Evolutionary conservation across 2,888 invertebrate species (phyloP), one percentile per base, ranked within the genome.

Genomic region (Drosophila multiciliata): DNA sequence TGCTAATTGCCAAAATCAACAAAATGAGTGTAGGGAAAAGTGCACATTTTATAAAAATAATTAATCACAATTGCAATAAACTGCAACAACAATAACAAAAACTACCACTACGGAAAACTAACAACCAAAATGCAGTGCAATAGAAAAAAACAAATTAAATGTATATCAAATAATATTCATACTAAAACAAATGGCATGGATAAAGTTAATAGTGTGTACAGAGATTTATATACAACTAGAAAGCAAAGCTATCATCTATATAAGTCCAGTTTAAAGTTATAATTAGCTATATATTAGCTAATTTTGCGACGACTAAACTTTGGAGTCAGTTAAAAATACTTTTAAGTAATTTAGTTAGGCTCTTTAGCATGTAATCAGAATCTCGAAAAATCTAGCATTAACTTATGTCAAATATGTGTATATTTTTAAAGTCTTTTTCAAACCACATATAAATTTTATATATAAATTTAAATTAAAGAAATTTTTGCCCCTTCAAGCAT

Each of bases 1-100:
- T 78, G 62, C 74, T 74, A 79, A 82, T 82, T 74, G 74, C 74
- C 66, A 65, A 79, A 66, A 77, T 77, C 74, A 74, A 73, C 74
- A 79, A 66, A 79, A 74, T 82, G 66, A 69, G 57, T 36, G 2
- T 11, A 26, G 12, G 32, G n/a, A 23, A 45, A 40, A 29, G 36
- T 12, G 8, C 6, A 68, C 32, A 71, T 53, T 70, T 69, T 63
- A 54, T 66, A 70, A 70, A 82, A 74, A 79, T 81, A 73, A 78
- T 82, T 82, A 74, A 82, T 76, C 66, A 74, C 73, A 74, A 81
- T 76, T 66, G 61, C 61, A 76, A 72, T 73, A 61, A 61, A 48
- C 58, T 57, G 52, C 32, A 63, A 12, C 40, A 69, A 35, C 36
- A 55, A 40, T 9, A 64, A 53, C 36, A 66, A 63, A 48, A 11